phyloP scores from a whole-genome alignment of 1,140 invertebrate genomes.

The Alviniconcha marisindica region DNA sequence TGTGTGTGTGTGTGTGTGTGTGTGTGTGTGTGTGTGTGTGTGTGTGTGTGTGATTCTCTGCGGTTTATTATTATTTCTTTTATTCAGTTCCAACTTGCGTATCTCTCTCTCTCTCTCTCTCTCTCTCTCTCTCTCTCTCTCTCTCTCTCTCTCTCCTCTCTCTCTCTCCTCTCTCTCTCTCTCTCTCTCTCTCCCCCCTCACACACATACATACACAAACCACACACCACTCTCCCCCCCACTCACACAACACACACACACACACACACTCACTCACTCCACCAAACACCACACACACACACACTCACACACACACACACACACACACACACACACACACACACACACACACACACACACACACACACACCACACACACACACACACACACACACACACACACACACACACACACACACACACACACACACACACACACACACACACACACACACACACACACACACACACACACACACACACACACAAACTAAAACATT shows the following conservation, averaged over 20 bases:
- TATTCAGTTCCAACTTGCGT: too few species aligned
- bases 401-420: background rate
- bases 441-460: background rate
- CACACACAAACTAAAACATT: too few species aligned
- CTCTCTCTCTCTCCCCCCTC: constrained; percentile 4
- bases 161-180: constrained; percentile 6
- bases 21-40: background rate
- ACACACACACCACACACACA: constrained; percentile 19
- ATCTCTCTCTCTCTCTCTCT: background rate
- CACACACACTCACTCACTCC: constrained; percentile 1
- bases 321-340: constrained; percentile 23
- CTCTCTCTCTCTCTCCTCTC: constrained; percentile 1
- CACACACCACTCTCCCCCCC: too few species aligned
- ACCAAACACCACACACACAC: constrained; percentile 12
- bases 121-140: constrained; percentile 34
- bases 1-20: background rate
- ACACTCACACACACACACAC: background rate
- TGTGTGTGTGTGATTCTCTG: background rate
- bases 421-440: background rate
- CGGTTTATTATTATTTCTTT: too few species aligned
- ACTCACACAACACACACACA: background rate
- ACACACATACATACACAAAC: background rate
- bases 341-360: constrained; percentile 18
- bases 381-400: constrained; percentile 15
- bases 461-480: background rate